These are phyloP conservation scores for Petrocephalus microphthalmus DNA, from an alignment of 2,113 vertebrate genomes.

Conservation along the genomic window DNA sequence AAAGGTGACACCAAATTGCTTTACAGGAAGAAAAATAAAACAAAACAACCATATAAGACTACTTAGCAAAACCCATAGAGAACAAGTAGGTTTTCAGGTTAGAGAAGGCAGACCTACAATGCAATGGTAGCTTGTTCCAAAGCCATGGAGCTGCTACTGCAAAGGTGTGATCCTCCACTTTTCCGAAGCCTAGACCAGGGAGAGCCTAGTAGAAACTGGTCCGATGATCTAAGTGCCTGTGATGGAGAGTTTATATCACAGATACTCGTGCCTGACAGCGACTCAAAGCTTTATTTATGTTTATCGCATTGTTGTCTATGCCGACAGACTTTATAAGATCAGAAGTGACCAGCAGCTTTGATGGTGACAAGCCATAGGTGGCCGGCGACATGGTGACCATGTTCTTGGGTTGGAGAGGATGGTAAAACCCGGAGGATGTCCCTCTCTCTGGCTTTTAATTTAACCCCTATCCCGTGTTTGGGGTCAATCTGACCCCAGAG, in stretches of 20 bases:
- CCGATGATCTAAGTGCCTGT: too few species aligned
- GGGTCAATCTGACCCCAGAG: too few species aligned
- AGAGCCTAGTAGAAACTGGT: too few species aligned
- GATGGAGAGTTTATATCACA: background rate
- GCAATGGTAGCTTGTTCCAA: too few species aligned
- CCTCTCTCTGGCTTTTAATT: slow-evolving; percentile 37
- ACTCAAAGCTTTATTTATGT: slow-evolving; percentile 8
- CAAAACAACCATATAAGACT: background rate
- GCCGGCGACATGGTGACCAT: slow-evolving; percentile 33
- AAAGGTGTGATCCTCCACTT: background rate
- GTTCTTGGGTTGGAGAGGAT: slow-evolving; percentile 34
- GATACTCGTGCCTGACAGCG: background rate
- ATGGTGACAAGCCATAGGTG: slow-evolving; percentile 38
- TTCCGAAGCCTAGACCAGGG: background rate
- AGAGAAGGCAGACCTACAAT: background rate
- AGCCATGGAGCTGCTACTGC: background rate
- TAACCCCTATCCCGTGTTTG: too few species aligned
- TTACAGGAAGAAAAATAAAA: background rate
- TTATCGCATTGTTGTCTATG: slow-evolving; percentile 23
- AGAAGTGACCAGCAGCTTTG: slow-evolving; percentile 37
- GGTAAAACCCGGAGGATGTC: slow-evolving; percentile 42
- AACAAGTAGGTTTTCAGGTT: background rate
- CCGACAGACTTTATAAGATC: slow-evolving; percentile 31
- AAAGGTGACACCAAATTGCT: background rate
- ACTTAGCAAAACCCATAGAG: background rate